phyloP scores from a whole-genome alignment of 1,140 invertebrate genomes.

The Drosophila mauritiana region DNA sequence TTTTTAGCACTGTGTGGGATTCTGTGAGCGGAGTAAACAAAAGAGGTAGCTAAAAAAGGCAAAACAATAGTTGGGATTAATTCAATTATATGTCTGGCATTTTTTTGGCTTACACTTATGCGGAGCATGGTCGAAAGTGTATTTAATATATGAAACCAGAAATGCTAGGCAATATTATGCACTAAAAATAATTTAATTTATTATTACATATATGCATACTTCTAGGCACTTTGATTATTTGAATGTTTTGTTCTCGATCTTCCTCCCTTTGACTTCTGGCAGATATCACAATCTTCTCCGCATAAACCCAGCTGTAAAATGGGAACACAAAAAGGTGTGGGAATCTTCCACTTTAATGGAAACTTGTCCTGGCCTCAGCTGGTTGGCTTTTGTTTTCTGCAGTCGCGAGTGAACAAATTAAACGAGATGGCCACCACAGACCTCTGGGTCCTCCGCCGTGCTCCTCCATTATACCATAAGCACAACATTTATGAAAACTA shows the following conservation, averaged over 20 bases:
- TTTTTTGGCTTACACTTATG: not conserved
- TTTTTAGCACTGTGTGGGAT: slow-evolving; percentile 4
- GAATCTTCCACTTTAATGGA: slow-evolving; percentile 11
- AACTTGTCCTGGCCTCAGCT: slow-evolving; percentile 17
- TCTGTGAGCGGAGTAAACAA: slow-evolving; percentile 7
- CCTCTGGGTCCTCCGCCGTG: not conserved
- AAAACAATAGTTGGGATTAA: slow-evolving; percentile 8
- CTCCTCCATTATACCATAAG: slow-evolving; percentile 36
- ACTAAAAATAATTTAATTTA: too few species aligned
- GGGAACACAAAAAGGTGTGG: not conserved
- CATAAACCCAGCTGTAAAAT: slow-evolving; percentile 1
- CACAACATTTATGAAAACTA: slow-evolving; percentile 71
- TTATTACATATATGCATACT: too few species aligned
- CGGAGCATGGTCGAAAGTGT: not conserved
- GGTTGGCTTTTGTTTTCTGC: slow-evolving; percentile 2
- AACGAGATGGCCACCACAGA: slow-evolving; percentile 47
- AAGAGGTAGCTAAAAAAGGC: slow-evolving; percentile 2
- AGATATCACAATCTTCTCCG: not conserved
- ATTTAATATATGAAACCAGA: not conserved
- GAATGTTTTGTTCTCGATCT: not conserved
- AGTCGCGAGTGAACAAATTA: slow-evolving; percentile 56
- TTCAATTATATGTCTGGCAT: slow-evolving; percentile 15
- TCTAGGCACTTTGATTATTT: too few species aligned
- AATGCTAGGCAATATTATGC: too few species aligned
- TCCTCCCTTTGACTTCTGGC: not conserved